Evolutionary conservation across 1,140 invertebrate genomes (phyloP).

Genomic region (Lerema accius): DNA sequence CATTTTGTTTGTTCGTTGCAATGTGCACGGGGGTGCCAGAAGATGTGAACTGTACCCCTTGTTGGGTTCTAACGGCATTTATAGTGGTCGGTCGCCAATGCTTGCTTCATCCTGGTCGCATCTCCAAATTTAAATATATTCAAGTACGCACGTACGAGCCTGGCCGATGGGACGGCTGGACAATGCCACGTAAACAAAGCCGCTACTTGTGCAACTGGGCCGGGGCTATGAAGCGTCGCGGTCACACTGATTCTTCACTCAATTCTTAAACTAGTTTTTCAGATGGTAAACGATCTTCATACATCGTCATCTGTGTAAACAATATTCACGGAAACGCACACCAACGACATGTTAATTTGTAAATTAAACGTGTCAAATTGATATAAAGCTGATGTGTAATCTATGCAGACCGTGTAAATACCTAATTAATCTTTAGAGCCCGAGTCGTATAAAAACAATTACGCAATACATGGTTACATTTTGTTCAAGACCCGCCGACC

Average conservation of each 20-base stretch:
- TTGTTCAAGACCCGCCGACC: constrained; percentile 30
- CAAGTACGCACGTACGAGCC: constrained; percentile 79
- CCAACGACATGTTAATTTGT: not conserved
- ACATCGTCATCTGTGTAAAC: constrained; percentile 15
- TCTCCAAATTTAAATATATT: constrained; percentile 82
- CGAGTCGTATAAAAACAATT: constrained; percentile 12
- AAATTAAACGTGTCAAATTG: not conserved
- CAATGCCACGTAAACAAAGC: constrained; percentile 76
- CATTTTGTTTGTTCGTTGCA: constrained; percentile 61
- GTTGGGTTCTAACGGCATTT: constrained; percentile 68
- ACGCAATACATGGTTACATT: constrained; percentile 27
- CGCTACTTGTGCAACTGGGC: constrained; percentile 70
- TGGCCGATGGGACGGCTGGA: constrained; percentile 67
- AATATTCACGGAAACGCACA: constrained; percentile 2
- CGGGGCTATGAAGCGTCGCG: constrained; percentile 62
- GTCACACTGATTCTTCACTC: constrained; percentile 67
- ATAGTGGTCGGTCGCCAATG: constrained; percentile 56
- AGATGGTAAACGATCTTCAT: constrained; percentile 52
- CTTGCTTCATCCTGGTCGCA: constrained; percentile 75
- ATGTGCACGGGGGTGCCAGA: constrained; percentile 67
- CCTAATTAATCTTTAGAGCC: constrained; percentile 16
- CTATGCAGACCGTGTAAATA: constrained; percentile 3
- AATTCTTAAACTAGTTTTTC: constrained; percentile 60
- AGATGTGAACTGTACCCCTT: constrained; percentile 72
- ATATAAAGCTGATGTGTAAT: not conserved